Evolutionary conservation across 2,888 invertebrate genomes (phyloP), one percentile per base, ranked within the genome.

Genomic region (Pyrochroa serraticornis): DNA sequence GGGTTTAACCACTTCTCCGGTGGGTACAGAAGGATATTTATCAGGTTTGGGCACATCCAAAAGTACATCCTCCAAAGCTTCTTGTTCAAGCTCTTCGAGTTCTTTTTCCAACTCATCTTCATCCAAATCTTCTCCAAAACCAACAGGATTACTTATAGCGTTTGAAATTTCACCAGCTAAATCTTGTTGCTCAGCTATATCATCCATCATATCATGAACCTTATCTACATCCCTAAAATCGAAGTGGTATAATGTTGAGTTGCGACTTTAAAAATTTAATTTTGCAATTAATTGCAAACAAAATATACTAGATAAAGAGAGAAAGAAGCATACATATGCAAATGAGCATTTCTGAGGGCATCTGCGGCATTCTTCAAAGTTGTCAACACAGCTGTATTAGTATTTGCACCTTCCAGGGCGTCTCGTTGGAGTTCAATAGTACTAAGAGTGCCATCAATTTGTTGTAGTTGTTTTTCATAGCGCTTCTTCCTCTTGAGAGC

Each of bases 191-290:
- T 98, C 98, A 6, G 96, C 96, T 66, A 98, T 96, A 71, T 98
- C 97, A 76, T 98, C 98, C 97, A 98, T 97, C 83, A 98, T 91
- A 71, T 97, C 95, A 78, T 98, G 97, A 0, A 98, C 97, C 82
- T 97, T 90, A 81, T 97, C 96, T 41, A 96, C 93, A 78, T 97
- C 95, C 86, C 95, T 95, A 70, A 31, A 78, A 73, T 54, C 50
- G 54, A 47, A n/a, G n/a, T n/a, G n/a, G n/a, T n/a, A n/a, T n/a
- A n/a, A n/a, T n/a, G 14, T n/a, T 12, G 8, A 32, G 12, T 42
- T 1, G 32, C n/a, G 0, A 30, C 10, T 9, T 41, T n/a, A 39
- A 12, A 1, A 10, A 47, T 1, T 37, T 13, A n/a, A 30, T 13
- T 22, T 38, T 6, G 13, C 9, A 10, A 39, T 9, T 39, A 7